Base-by-base conservation (phyloP, 2,797 vertebrate genomes). In the Pangasius larnaudii region DNA sequence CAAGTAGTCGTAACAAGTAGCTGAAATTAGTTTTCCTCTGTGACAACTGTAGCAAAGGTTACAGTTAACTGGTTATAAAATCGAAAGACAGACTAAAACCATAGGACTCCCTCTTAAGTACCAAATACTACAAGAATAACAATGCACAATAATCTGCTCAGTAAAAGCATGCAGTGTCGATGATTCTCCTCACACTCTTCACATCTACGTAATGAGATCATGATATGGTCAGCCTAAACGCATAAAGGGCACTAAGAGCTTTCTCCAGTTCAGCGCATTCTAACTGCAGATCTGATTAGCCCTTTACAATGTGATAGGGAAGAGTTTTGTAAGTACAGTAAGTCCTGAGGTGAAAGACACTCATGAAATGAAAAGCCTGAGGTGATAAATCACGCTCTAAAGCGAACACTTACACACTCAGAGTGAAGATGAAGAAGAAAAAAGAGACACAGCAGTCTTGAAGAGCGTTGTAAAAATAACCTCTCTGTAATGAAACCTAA, bases 361-460 rank as follows among this genome's bases (percentile, higher is more conserved):
- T 84, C 58, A 56, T 83, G 85, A 87, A 87, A 89, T 87, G 85
- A 87, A 89, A 87, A 89, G 88, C 88, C 85, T 11, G 67, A 89
- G 78, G 84, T 89, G 84, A 84, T 87, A 87, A 89, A 89, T 74
- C 79, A 56, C 6, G 61, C 79, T 86, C 72, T 59, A 74, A 89
- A 86, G 51, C 11, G 11, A 58, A 51, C 36, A 58, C 87, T 80
- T 81, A 65, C 83, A 85, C 83, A 56, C 83, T 49, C 59, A 3
- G 30, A 85, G 36, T 63, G 72, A 75, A 87, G 56, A 42, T 22
- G 63, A 36, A 69, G 59, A 86, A 58, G 51, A 3, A 46, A 42
- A 24, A 74, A 86, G 67, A 77, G 7, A 69, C 9, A 88, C 80
- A 69, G 65, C 75, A 61, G 75, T 87, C 80, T 84, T 79, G 81